These are phyloP conservation scores for Neomonachus schauinslandi DNA, from an alignment of 2,113 vertebrate species.

Conservation along the genomic window DNA sequence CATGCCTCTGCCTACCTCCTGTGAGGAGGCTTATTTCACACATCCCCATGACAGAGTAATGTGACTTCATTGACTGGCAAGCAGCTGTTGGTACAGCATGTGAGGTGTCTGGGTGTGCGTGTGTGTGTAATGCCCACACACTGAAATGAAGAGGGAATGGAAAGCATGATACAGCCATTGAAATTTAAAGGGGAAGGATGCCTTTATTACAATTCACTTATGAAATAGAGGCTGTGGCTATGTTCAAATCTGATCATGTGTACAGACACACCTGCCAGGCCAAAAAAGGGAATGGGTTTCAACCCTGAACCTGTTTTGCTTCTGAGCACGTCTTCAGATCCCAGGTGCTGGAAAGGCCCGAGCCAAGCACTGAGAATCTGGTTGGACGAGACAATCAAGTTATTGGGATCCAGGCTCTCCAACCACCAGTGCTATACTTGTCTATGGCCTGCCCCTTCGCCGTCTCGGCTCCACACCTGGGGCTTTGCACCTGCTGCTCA, in stretches of 20 bases:
- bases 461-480: background rate
- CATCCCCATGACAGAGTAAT: background rate
- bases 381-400: background rate
- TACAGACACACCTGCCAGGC: background rate
- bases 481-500: background rate
- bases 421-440: no score
- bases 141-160: background rate
- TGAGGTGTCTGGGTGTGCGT: background rate
- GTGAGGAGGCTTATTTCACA: conserved; percentile 30
- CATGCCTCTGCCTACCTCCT: conserved; percentile 25
- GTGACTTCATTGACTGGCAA: conserved; percentile 69
- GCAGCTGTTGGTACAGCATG: background rate
- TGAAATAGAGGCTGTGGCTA: background rate
- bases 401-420: background rate
- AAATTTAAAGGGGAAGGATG: conserved; percentile 45
- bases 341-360: background rate
- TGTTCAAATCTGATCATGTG: background rate
- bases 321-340: background rate
- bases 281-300: background rate
- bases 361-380: background rate
- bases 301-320: background rate
- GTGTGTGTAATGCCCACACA: background rate
- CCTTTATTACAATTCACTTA: background rate
- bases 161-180: background rate
- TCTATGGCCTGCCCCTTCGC: background rate